Percentiles rank a stretch among this genome's conserved stretches.
These are phyloP conservation scores for Macropus fuliginosus DNA, from an alignment of 2,797 vertebrate species.

Conservation along the genomic window DNA sequence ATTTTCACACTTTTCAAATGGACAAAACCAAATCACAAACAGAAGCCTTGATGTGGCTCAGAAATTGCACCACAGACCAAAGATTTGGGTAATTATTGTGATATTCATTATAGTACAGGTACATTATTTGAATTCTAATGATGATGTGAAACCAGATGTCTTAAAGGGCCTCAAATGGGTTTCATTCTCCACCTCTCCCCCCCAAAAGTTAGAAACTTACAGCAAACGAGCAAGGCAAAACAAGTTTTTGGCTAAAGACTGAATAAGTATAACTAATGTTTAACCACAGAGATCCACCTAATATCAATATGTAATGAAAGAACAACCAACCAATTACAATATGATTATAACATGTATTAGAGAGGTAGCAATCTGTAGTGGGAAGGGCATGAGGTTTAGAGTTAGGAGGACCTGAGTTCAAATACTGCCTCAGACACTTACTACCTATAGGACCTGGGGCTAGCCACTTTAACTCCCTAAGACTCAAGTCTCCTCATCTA, in stretches of 20 bases:
- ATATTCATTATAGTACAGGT: background rate
- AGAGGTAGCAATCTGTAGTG: background rate
- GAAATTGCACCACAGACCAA: background rate
- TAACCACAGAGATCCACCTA: background rate
- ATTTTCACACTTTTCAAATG: background rate
- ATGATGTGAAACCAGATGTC: background rate
- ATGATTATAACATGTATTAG: background rate
- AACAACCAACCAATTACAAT: background rate
- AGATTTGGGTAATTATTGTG: background rate
- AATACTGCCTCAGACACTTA: background rate
- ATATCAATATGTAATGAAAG: background rate
- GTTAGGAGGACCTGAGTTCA: background rate
- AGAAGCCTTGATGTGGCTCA: slow-evolving; percentile 8
- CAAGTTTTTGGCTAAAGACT: background rate
- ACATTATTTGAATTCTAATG: background rate
- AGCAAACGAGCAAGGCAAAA: background rate
- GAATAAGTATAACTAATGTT: background rate
- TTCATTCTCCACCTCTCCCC: background rate
- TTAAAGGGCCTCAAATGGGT: background rate
- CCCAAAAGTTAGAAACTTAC: background rate
- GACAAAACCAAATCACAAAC: background rate
- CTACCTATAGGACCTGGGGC: background rate
- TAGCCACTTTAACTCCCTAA: background rate
- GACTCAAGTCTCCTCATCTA: background rate
- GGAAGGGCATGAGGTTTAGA: background rate